phyloP scores from a whole-genome alignment of 2,888 invertebrate species.

The Caenorhabditis sp. region DNA sequence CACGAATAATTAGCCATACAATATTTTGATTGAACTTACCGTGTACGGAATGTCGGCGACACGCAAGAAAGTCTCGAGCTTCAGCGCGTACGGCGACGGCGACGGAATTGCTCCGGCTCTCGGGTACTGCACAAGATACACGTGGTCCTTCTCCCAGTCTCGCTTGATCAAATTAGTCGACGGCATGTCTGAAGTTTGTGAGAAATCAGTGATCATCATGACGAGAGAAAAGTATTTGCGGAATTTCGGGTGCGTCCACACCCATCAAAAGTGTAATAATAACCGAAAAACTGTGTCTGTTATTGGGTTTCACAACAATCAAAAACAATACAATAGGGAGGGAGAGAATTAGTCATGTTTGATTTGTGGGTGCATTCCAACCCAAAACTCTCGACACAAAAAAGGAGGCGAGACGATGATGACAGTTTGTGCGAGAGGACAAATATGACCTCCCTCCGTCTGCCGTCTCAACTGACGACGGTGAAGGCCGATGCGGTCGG shows the following conservation, averaged over 20 bases:
- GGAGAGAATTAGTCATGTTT: constrained; percentile 30
- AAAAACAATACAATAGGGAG: constrained; percentile 2
- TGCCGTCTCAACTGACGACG: background rate
- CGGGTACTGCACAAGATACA: constrained; percentile 94
- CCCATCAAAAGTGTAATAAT: background rate
- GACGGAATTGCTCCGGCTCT: constrained; percentile 92
- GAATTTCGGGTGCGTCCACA: background rate
- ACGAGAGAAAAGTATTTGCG: background rate
- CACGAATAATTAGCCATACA: no score
- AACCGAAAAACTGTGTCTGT: background rate
- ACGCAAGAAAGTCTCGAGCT: constrained; percentile 95
- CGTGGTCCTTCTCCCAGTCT: constrained; percentile 84
- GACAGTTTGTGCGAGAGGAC: constrained; percentile 34
- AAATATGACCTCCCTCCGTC: constrained; percentile 41
- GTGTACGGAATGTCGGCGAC: constrained; percentile 93
- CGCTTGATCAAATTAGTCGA: constrained; percentile 67
- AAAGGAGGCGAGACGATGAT: background rate
- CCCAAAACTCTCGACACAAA: background rate
- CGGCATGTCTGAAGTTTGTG: constrained; percentile 56
- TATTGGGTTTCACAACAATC: no score
- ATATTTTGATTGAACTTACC: constrained; percentile 82
- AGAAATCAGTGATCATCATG: background rate
- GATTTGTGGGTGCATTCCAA: constrained; percentile 29
- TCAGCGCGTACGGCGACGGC: constrained; percentile 92
- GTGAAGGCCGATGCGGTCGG: constrained; percentile 28